These are phyloP conservation scores for Stichodactyla mertensii DNA, from an alignment of 64 coral and sea anemone species.

Conservation along the genomic window DNA sequence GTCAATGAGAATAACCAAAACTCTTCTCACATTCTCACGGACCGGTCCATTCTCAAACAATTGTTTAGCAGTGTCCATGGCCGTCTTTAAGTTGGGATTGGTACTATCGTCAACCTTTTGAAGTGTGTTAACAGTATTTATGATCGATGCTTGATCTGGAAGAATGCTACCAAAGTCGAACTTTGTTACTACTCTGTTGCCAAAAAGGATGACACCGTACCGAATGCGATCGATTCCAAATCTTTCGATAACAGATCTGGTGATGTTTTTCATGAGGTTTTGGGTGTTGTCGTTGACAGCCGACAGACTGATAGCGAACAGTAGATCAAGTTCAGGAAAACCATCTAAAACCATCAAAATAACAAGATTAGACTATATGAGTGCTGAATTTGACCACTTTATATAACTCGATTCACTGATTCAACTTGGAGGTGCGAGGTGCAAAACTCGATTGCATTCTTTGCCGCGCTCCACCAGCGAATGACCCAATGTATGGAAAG, in stretches of 20 bases:
- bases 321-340: conserved; percentile 35
- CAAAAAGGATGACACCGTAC: conserved; percentile 38
- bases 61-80: conserved; percentile 2
- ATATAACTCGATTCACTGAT: too few relatives aligned
- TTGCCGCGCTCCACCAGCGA: too few relatives aligned
- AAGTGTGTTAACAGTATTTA: conserved; percentile 14
- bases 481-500: too few relatives aligned
- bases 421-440: too few relatives aligned
- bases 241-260: conserved; percentile 21
- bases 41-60: conserved; percentile 7
- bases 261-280: conserved; percentile 28
- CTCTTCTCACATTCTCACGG: conserved; percentile 19
- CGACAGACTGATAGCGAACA: conserved; percentile 44
- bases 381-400: background rate
- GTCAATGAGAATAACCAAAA: conserved; percentile 46
- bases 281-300: background rate
- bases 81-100: background rate
- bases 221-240: conserved; percentile 29
- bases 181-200: background rate
- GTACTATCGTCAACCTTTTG: background rate
- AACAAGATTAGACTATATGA: background rate
- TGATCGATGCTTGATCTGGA: conserved; percentile 3
- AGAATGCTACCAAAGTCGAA: conserved; percentile 7
- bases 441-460: too few relatives aligned
- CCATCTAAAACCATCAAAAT: conserved; percentile 28